phyloP scores from a whole-genome alignment of 2,113 vertebrate species.

The Dromaius novaehollandiae region DNA sequence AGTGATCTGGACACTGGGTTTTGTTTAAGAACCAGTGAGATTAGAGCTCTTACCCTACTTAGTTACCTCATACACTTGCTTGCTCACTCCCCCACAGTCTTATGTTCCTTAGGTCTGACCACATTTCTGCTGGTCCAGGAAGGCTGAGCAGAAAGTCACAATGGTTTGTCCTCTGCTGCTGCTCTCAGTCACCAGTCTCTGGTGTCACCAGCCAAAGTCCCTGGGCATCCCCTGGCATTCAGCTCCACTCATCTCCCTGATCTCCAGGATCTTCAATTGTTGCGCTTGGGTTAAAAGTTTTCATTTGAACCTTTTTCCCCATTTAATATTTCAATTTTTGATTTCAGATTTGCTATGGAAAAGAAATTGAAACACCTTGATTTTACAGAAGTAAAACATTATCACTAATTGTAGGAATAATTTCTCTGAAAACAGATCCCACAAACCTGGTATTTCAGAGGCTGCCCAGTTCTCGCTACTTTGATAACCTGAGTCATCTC shows the following conservation, averaged over 20 bases:
- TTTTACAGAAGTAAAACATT: not conserved
- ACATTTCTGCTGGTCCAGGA: not conserved
- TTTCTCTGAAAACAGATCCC: not conserved
- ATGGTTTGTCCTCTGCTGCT: not conserved
- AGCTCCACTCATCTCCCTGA: not conserved
- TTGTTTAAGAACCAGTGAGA: not conserved
- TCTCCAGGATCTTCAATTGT: not conserved
- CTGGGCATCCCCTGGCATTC: not conserved
- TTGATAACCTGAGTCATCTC: not conserved
- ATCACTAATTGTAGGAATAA: not conserved
- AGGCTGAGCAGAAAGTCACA: accelerated
- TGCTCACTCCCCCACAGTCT: not conserved
- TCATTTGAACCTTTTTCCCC: not conserved
- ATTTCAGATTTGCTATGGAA: not conserved
- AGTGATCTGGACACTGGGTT: not conserved
- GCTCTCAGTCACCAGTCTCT: not conserved
- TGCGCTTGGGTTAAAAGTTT: not conserved
- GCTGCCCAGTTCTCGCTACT: not conserved
- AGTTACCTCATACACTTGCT: not conserved
- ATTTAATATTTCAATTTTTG: not conserved
- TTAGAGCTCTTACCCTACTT: not conserved
- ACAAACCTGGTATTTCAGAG: not conserved
- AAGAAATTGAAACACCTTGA: not conserved
- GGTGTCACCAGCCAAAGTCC: not conserved
- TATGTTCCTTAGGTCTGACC: not conserved